Conservation (phyloP, 2,888 invertebrate species). For the Portevinia maculata region DNA sequence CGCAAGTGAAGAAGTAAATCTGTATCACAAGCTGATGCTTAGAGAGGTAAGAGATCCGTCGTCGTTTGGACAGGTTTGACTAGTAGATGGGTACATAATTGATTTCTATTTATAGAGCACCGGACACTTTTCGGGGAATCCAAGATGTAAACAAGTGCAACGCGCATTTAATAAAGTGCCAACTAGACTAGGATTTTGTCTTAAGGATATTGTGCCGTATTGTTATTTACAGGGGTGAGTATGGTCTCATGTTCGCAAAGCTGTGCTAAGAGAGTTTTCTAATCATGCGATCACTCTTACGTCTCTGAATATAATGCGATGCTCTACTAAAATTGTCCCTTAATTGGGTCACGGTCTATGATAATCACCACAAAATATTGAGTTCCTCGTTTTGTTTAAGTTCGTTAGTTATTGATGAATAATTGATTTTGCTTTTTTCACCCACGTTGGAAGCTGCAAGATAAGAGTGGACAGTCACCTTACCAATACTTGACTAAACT, state of each 20-base stretch:
- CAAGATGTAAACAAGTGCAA: slow-evolving; percentile 83
- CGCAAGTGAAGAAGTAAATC: slow-evolving; percentile 73
- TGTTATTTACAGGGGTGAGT: slow-evolving; percentile 83
- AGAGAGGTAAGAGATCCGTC: slow-evolving; percentile 77
- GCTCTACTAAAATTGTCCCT: background rate
- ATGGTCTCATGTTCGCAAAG: too few relatives aligned
- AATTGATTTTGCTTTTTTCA: too few relatives aligned
- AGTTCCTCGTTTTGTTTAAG: too few relatives aligned
- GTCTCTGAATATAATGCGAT: too few relatives aligned
- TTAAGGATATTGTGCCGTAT: slow-evolving; percentile 86
- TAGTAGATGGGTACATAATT: slow-evolving; percentile 5
- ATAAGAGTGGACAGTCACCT: too few relatives aligned
- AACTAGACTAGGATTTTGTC: slow-evolving; percentile 85
- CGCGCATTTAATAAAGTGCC: slow-evolving; percentile 84
- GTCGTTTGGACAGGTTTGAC: background rate
- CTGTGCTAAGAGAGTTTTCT: too few relatives aligned
- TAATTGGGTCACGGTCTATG: too few relatives aligned
- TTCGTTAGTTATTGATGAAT: too few relatives aligned
- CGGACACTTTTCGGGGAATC: slow-evolving; percentile 84
- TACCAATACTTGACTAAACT: too few relatives aligned
- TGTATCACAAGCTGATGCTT: slow-evolving; percentile 78
- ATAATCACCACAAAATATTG: too few relatives aligned
- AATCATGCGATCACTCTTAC: too few relatives aligned
- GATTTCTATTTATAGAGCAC: slow-evolving; percentile 82
- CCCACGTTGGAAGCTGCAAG: too few relatives aligned